Percentiles rank a stretch among this genome's conserved stretches.
Evolutionary conservation across 1,140 invertebrate species (phyloP).

Genomic region (Drosophila repleta): DNA sequence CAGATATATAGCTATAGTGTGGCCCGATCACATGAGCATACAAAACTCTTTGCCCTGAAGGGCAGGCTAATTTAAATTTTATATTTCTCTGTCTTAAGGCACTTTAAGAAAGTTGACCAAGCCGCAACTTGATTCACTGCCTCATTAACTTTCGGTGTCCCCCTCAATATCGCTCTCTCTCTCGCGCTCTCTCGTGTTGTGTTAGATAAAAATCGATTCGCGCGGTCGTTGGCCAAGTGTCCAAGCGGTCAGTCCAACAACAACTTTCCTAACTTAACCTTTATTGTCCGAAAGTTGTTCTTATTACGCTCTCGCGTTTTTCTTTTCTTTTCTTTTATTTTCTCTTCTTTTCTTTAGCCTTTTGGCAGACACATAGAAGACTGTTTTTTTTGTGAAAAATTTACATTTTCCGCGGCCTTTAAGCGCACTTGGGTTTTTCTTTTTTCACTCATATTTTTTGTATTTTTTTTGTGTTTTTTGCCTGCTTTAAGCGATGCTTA

Average conservation of each 20-base stretch:
- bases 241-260: slow-evolving; percentile 42
- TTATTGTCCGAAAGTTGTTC: slow-evolving; percentile 82
- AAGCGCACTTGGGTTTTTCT: slow-evolving; percentile 36
- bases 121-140: slow-evolving; percentile 70
- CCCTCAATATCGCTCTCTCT: background rate
- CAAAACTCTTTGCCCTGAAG: slow-evolving; percentile 39
- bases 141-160: slow-evolving; percentile 71
- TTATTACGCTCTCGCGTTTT: slow-evolving; percentile 71
- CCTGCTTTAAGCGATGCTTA: slow-evolving; percentile 70
- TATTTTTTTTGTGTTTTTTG: background rate
- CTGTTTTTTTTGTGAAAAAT: slow-evolving; percentile 53
- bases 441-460: background rate
- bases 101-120: slow-evolving; percentile 75
- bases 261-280: slow-evolving; percentile 82
- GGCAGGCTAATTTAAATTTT: slow-evolving; percentile 76
- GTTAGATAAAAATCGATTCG: slow-evolving; percentile 78
- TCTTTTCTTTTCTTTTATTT: slow-evolving; percentile 17
- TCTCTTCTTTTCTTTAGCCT: slow-evolving; percentile 19
- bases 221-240: slow-evolving; percentile 76
- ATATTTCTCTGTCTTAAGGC: slow-evolving; percentile 24
- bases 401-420: slow-evolving; percentile 71
- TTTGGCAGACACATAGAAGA: slow-evolving; percentile 21
- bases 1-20: slow-evolving; percentile 3
- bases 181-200: slow-evolving; percentile 4
- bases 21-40: slow-evolving; percentile 71